These are phyloP conservation scores for Belgica antarctica DNA, from an alignment of 2,888 invertebrate genomes.

Conservation along the genomic window DNA sequence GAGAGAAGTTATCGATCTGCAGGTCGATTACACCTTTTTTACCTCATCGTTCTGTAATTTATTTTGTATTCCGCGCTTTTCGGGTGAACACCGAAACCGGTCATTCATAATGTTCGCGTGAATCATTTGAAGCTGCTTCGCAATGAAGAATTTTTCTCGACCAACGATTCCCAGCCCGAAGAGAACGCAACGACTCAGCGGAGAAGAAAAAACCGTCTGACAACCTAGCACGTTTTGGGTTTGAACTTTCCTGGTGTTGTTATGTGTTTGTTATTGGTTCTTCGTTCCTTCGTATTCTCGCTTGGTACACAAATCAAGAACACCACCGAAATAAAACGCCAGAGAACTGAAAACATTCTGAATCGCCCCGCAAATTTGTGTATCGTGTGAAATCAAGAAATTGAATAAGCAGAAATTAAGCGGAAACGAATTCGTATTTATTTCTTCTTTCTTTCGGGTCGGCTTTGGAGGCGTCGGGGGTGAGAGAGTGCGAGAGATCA, in stretches of 20 bases:
- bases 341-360: constrained; percentile 1
- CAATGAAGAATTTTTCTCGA: not conserved
- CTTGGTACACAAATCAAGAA: not conserved
- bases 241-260: constrained; percentile 18
- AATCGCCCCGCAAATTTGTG: constrained; percentile 25
- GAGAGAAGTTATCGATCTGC: constrained; percentile 1
- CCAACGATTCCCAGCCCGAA: not conserved
- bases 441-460: not conserved
- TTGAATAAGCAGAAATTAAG: constrained; percentile 38
- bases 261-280: constrained; percentile 9
- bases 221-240: constrained; percentile 28
- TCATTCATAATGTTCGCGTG: constrained; percentile 26
- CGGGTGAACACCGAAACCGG: not conserved
- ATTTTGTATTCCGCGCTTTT: constrained; percentile 1
- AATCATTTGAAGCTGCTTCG: constrained; percentile 5
- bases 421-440: not conserved
- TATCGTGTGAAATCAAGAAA: constrained; percentile 27
- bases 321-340: constrained; percentile 6
- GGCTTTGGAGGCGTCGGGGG: constrained; percentile 1
- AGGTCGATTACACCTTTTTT: constrained; percentile 30
- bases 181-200: not conserved
- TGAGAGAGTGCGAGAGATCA: not conserved
- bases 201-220: constrained; percentile 12
- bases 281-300: not conserved
- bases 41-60: constrained; percentile 21